These are phyloP conservation scores for Eospalax fontanierii DNA, from an alignment of 2,797 vertebrate species.

Conservation along the genomic window DNA sequence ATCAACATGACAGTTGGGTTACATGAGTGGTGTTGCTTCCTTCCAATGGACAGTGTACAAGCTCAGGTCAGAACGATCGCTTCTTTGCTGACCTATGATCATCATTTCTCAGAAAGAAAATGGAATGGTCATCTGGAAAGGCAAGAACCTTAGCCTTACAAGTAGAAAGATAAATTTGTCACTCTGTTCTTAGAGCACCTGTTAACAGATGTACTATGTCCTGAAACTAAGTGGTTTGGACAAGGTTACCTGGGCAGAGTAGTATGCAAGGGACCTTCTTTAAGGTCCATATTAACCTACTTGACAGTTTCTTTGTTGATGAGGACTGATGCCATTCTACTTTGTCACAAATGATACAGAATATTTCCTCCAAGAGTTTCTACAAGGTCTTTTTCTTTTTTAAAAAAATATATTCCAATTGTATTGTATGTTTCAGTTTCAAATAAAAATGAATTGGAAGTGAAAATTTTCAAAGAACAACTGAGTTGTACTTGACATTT, in stretches of 20 bases:
- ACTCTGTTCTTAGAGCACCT: constrained; percentile 13
- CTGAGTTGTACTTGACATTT: constrained; percentile 83
- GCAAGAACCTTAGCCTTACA: background rate
- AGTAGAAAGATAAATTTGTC: background rate
- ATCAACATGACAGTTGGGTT: background rate
- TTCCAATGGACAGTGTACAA: background rate
- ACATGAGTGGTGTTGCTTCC: no score
- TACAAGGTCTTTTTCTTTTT: background rate
- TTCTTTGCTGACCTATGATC: background rate
- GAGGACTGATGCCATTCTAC: constrained; percentile 10
- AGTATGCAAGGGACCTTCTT: background rate
- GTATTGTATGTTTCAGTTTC: constrained; percentile 56
- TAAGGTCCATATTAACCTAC: constrained; percentile 42
- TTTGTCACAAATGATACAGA: background rate
- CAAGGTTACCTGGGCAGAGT: constrained; percentile 31
- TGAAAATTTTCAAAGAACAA: constrained; percentile 70
- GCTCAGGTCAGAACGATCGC: background rate
- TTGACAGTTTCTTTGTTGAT: constrained; percentile 55
- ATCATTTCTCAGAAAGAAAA: background rate
- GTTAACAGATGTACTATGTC: background rate
- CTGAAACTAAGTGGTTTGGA: constrained; percentile 19
- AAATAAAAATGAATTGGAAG: constrained; percentile 70
- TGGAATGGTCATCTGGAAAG: background rate
- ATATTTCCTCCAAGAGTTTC: constrained; percentile 70
- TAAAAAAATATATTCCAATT: constrained; percentile 64